phyloP scores from a whole-genome alignment of 1,140 invertebrate genomes.

The Lasioglossum baleicum region DNA sequence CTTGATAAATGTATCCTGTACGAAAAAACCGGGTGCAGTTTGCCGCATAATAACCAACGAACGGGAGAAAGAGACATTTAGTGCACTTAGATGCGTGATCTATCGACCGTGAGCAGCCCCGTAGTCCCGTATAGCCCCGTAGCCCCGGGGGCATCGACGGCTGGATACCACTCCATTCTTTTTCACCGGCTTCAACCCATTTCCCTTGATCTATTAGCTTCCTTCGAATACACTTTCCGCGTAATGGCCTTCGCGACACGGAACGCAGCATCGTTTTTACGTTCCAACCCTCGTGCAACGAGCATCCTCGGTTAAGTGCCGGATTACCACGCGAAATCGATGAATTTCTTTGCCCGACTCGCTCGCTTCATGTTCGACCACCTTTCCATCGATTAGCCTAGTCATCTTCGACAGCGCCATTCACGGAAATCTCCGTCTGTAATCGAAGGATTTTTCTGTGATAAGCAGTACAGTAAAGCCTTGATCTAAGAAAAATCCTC shows the following conservation, averaged over 20 bases:
- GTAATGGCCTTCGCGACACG: slow-evolving; percentile 42
- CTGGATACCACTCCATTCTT: slow-evolving; percentile 55
- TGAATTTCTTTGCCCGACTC: too few species aligned
- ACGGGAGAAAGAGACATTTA: slow-evolving; percentile 64
- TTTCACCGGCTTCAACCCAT: slow-evolving; percentile 58
- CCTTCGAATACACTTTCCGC: slow-evolving; percentile 52
- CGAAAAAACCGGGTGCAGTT: slow-evolving; percentile 54
- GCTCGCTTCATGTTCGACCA: background rate
- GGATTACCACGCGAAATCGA: too few species aligned
- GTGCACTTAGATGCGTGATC: slow-evolving; percentile 67
- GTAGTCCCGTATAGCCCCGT: background rate
- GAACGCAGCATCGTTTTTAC: slow-evolving; percentile 25
- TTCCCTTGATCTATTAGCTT: slow-evolving; percentile 63
- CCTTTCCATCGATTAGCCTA: background rate
- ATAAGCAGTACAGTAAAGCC: too few species aligned
- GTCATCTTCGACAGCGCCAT: background rate
- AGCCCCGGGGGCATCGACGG: slow-evolving; percentile 36
- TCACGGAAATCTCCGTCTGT: too few species aligned
- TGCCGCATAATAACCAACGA: slow-evolving; percentile 60
- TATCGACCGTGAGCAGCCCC: slow-evolving; percentile 54
- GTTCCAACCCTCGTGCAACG: background rate
- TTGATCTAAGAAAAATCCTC: too few species aligned
- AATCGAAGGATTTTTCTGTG: too few species aligned
- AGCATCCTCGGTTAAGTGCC: background rate
- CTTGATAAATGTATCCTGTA: slow-evolving; percentile 55